Base-by-base conservation (phyloP, 2,888 invertebrate genomes). In the Diadegma fenestrale region DNA sequence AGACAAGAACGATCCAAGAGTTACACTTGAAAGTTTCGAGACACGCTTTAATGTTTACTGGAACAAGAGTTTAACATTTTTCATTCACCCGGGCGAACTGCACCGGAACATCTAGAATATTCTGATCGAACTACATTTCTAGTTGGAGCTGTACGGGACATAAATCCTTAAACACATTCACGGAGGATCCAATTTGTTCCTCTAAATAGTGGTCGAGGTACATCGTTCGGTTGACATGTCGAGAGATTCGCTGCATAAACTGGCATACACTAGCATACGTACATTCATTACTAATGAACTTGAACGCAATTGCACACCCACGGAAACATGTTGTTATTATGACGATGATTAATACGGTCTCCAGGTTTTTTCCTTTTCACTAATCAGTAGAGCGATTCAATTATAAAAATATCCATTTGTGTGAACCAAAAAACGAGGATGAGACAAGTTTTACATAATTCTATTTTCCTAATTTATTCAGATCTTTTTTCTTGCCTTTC, bases 161-260 rank as follows among this genome's bases (percentile, higher is more conserved):
- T 82, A 66, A 72, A 78, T 51, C 51, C 72, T 78, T 80, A 72
- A 85, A 82, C 79, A 79, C 82, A 79, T 75, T 82, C 79, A 76
- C 79, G 79, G 58, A 73, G 76, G 71, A 82, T 85, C 85, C 82
- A 82, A 82, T 82, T 85, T 81, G 82, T 79, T 82, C 79, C 78
- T 79, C 82, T 76, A 85, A 85, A 82, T 78, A 85, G 85, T 76
- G 58, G 79, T 85, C 73, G 79, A 82, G 71, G 82, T 82, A 80
- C 71, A 82, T 81, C 63, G 69, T 19, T 79, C 68, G 78, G 48
- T 75, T 54, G 78, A 79, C 63, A 64, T 82, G 66, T 51, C 58
- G 41, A 66, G 82, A 80, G 73, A 71, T 79, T 82, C 69, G 76
- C 48, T 82, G 79, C 58, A 72, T 82, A 71, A 66, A 82, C 82